A percentile compares a stretch with the other conserved stretches of the same genome.
These are phyloP conservation scores for Zosterops borbonicus DNA, from an alignment of 2,113 vertebrate species.

Conservation along the genomic window DNA sequence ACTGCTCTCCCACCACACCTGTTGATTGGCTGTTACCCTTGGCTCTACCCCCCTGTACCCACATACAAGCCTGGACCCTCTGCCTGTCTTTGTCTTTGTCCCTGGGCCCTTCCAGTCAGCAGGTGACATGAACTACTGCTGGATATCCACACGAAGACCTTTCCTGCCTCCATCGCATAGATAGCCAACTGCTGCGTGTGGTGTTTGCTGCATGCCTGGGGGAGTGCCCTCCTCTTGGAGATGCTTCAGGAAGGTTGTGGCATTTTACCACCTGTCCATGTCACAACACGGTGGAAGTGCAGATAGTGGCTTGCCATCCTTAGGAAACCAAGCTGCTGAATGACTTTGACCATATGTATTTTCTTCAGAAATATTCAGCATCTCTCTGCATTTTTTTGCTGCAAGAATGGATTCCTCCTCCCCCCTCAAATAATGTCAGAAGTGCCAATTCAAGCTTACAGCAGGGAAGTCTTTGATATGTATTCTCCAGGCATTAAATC, in stretches of 20 bases:
- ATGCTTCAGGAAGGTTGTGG: neutral
- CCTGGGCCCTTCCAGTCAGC: neutral
- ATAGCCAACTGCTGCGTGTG: neutral
- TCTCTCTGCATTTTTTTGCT: neutral
- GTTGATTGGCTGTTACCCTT: neutral
- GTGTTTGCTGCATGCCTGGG: neutral
- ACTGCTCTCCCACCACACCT: neutral
- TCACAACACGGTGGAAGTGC: rapidly evolving
- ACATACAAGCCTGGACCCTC: too few relatives aligned
- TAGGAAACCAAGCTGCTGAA: neutral
- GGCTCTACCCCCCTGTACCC: neutral
- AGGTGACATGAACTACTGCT: neutral
- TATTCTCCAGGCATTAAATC: neutral
- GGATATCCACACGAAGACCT: neutral
- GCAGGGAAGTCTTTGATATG: neutral
- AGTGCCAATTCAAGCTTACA: neutral
- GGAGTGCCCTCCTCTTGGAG: neutral
- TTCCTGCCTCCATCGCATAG: neutral
- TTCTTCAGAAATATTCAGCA: neutral
- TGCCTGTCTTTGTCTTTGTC: neutral
- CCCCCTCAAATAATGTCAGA: neutral
- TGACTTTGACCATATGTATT: neutral
- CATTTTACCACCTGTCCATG: neutral
- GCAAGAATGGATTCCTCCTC: neutral
- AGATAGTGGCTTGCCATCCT: neutral